Conservation (phyloP, 2,888 invertebrate genomes). For the Vesta saturnalis region DNA sequence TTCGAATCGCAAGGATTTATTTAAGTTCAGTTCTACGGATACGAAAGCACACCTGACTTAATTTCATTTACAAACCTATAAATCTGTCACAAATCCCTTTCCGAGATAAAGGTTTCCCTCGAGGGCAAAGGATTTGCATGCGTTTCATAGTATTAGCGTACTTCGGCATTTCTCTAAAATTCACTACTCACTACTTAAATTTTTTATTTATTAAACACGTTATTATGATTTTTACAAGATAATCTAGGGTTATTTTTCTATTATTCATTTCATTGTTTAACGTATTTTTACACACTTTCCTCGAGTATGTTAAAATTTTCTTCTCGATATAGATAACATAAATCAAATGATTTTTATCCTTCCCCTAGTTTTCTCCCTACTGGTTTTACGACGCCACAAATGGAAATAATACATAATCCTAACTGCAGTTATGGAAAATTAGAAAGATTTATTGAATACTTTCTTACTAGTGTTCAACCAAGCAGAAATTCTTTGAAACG, state of each 20-base stretch:
- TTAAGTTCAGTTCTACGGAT: slow-evolving; percentile 13
- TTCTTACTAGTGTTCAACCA: slow-evolving; percentile 50
- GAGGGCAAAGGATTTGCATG: slow-evolving; percentile 44
- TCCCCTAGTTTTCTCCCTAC: slow-evolving; percentile 34
- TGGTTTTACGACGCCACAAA: slow-evolving; percentile 41
- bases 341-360: slow-evolving; percentile 26
- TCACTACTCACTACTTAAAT: slow-evolving; percentile 38
- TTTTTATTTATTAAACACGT: not conserved
- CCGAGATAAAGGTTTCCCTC: slow-evolving; percentile 39
- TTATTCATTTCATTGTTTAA: too few species aligned
- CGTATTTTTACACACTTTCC: too few species aligned
- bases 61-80: slow-evolving; percentile 48
- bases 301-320: slow-evolving; percentile 18
- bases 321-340: slow-evolving; percentile 13
- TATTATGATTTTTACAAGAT: too few species aligned
- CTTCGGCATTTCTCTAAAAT: slow-evolving; percentile 32
- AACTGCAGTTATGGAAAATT: slow-evolving; percentile 55
- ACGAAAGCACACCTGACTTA: slow-evolving; percentile 41
- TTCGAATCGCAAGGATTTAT: slow-evolving; percentile 19
- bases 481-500: slow-evolving; percentile 54
- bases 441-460: slow-evolving; percentile 55
- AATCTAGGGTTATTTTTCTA: too few species aligned
- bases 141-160: slow-evolving; percentile 40
- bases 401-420: slow-evolving; percentile 49
- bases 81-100: slow-evolving; percentile 45